Base-by-base conservation (phyloP, 2,888 invertebrate genomes). In the Nesidiocoris tenuis region DNA sequence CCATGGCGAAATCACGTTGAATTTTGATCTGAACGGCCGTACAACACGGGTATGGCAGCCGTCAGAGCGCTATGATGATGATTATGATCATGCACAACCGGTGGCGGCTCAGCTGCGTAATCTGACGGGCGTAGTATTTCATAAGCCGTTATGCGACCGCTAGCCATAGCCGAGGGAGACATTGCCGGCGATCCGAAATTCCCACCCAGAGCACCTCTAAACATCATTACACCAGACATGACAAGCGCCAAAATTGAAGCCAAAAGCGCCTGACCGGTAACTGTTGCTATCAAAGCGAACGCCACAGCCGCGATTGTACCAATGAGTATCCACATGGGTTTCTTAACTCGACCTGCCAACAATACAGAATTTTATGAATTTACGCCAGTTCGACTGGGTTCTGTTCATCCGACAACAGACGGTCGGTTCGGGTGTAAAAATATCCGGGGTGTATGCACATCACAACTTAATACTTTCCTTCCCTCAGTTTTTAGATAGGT, bases 241-340 rank as follows among this genome's bases (percentile, higher is more conserved):
- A 80, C 75, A 12, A 81, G 78, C 5, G 81, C 81, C 57, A 81
- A 72, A 59, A 81, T 66, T 19, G 80, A 79, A 16, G 81, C 80
- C 78, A 81, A 80, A 24, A 81, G 77, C n/a, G 81, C 81, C 75
- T 80, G 80, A 17, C 81, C 80, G 5, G 81, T 79, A 61, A 81
- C 74, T 25, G 80, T 79, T 2, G 80, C 81, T 61, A 81, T 77
- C 21, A 80, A 59, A 54, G 79, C 79, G 54, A 80, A 79, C 7
- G 78, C 78, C n/a, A 79, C 77, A 1, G 79, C 79, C 9, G 78
- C 78, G 55, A 79, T 61, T 12, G 78, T 77, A 3, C 78, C 77
- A 17, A 79, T 59, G 18, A 78, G 74, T 56, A 75, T 76, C 79
- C 79, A 79, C 57, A 72, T 65, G 19, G 56, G 68, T 63, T 74